Conservation (phyloP, 2,888 invertebrate species). For the Oeneis ivallda region DNA sequence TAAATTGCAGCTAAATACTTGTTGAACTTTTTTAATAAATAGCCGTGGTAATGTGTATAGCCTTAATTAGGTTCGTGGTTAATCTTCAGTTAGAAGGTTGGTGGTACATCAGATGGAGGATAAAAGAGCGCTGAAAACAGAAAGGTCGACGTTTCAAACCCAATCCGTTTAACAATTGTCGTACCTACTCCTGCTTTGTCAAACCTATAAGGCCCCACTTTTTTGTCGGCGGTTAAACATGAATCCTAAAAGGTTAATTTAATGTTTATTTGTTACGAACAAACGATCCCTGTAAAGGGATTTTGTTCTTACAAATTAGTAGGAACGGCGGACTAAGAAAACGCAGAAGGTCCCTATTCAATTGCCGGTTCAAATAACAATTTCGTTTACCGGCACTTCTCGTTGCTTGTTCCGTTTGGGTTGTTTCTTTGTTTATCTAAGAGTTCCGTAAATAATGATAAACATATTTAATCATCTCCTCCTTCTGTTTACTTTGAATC, state of each 20-base stretch:
- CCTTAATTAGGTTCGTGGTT: too few species aligned
- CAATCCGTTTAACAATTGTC: too few species aligned
- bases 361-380: conserved; percentile 25
- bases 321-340: background rate
- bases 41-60: background rate
- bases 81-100: too few species aligned
- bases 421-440: conserved; percentile 50
- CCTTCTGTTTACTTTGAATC: background rate
- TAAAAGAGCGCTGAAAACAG: too few species aligned
- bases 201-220: too few species aligned
- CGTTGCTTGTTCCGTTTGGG: conserved; percentile 73
- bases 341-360: conserved; percentile 10
- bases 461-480: background rate
- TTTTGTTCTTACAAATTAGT: conserved; percentile 16
- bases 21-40: background rate
- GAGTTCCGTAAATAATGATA: background rate
- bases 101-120: too few species aligned
- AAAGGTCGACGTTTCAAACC: too few species aligned
- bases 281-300: background rate
- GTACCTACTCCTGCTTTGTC: too few species aligned
- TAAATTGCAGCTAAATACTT: conserved; percentile 3
- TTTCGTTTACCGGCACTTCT: conserved; percentile 44
- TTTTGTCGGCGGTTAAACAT: too few species aligned
- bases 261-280: conserved; percentile 7
- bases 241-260: background rate